phyloP scores from a whole-genome alignment of 2,113 vertebrate genomes.

The Sigmodon hispidus region DNA sequence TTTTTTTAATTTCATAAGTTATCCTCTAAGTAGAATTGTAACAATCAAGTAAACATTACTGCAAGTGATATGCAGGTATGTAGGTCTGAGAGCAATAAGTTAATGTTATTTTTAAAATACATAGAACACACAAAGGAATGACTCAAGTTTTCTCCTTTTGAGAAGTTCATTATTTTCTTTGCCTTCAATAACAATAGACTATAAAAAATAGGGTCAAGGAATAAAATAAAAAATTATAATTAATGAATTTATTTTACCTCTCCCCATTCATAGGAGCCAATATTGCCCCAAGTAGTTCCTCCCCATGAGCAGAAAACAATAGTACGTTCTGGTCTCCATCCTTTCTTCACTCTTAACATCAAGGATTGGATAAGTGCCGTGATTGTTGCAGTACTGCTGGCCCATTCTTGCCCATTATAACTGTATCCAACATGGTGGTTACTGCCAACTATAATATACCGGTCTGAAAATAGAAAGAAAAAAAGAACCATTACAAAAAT shows the following conservation, averaged over 20 bases:
- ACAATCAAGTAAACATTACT: background rate
- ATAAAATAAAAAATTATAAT: background rate
- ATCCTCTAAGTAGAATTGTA: background rate
- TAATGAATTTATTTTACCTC: conserved; percentile 88
- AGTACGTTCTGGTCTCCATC: conserved; percentile 93
- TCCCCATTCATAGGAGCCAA: conserved; percentile 96
- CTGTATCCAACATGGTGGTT: conserved; percentile 84
- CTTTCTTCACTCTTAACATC: conserved; percentile 87
- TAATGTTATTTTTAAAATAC: background rate
- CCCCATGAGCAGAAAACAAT: conserved; percentile 95
- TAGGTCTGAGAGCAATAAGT: background rate
- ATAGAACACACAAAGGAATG: background rate
- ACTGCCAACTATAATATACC: conserved; percentile 92
- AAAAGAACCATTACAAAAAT: conserved; percentile 49
- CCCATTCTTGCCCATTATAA: conserved; percentile 84
- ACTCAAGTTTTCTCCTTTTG: background rate
- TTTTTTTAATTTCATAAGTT: background rate
- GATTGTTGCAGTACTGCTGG: conserved; percentile 89
- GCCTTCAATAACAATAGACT: background rate
- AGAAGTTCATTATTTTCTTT: background rate
- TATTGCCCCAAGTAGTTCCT: conserved; percentile 90
- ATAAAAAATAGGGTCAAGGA: background rate
- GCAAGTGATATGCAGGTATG: background rate
- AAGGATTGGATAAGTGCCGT: conserved; percentile 91
- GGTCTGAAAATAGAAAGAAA: conserved; percentile 87